A percentile compares a stretch with the other conserved stretches of the same genome.
These are phyloP conservation scores for Telmatherina bonti DNA, from an alignment of 2,797 vertebrate species.

Conservation along the genomic window DNA sequence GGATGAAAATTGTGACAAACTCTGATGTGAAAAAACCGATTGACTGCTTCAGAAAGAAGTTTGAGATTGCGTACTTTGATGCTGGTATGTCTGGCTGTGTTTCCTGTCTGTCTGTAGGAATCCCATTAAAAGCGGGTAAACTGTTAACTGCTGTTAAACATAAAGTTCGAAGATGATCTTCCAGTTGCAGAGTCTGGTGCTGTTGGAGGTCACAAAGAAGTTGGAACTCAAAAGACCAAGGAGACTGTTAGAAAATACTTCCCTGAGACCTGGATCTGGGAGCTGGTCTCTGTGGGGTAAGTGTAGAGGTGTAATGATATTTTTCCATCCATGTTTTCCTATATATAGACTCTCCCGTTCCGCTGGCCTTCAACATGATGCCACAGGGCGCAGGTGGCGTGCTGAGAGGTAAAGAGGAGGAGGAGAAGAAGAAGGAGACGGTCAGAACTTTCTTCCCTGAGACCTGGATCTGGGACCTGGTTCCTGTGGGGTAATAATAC, in stretches of 20 bases:
- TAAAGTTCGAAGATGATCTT: no score
- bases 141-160: no score
- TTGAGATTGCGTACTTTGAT: no score
- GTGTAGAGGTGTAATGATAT: constrained; percentile 19
- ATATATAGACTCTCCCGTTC: constrained; percentile 27
- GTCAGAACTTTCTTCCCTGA: constrained; percentile 80
- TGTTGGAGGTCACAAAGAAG: no score
- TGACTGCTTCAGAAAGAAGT: constrained; percentile 19
- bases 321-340: constrained; percentile 7
- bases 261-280: constrained; percentile 65
- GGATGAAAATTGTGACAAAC: constrained; percentile 87
- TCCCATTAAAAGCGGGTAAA: no score
- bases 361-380: constrained; percentile 59
- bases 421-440: constrained; percentile 36
- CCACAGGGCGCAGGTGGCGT: accelerated
- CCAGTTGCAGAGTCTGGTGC: no score
- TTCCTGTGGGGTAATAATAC: constrained; percentile 81
- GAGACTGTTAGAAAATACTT: constrained; percentile 54
- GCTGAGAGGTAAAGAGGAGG: not conserved
- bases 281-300: constrained; percentile 56
- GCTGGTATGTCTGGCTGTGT: no score
- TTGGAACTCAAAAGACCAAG: not conserved
- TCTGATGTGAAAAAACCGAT: constrained; percentile 79
- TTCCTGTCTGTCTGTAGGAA: no score
- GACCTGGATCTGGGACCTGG: constrained; percentile 88